A percentile compares a stretch with the other conserved stretches of the same genome.
phyloP scores from a whole-genome alignment of 2,797 vertebrate species.

The Chloroceryle inda region DNA sequence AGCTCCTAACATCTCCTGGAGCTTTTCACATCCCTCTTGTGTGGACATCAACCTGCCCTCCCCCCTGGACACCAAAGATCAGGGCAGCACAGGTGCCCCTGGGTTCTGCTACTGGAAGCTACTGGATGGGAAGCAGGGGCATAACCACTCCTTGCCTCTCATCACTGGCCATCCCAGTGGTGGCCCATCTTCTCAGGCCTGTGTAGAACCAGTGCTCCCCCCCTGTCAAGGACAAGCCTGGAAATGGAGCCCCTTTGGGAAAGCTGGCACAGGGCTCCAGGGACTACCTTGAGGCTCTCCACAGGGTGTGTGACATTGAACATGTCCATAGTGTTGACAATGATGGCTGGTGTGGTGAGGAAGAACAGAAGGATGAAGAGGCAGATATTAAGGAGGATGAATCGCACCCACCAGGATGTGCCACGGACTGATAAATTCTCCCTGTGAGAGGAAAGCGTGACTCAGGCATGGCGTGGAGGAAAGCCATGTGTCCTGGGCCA shows the following conservation, averaged over 20 bases:
- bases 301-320: conserved; percentile 96
- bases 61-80: background rate
- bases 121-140: background rate
- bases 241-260: background rate
- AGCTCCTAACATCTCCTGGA: background rate
- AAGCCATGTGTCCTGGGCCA: background rate
- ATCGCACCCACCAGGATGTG: conserved; percentile 93
- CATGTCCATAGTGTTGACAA: conserved; percentile 98
- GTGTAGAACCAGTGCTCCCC: background rate
- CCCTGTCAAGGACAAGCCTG: background rate
- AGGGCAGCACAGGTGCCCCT: background rate
- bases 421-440: conserved; percentile 94
- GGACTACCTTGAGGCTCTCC: conserved; percentile 90
- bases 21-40: background rate
- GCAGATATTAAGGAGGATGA: conserved; percentile 91
- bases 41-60: background rate
- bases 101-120: background rate
- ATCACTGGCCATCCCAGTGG: background rate
- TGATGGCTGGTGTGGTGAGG: conserved; percentile 96
- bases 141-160: background rate
- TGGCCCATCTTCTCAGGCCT: accelerated
- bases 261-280: background rate
- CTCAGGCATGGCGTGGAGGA: background rate
- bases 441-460: conserved; percentile 78
- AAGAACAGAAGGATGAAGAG: conserved; percentile 98